Conservation (phyloP, 2,113 vertebrate genomes). For the Origma solitaria region DNA sequence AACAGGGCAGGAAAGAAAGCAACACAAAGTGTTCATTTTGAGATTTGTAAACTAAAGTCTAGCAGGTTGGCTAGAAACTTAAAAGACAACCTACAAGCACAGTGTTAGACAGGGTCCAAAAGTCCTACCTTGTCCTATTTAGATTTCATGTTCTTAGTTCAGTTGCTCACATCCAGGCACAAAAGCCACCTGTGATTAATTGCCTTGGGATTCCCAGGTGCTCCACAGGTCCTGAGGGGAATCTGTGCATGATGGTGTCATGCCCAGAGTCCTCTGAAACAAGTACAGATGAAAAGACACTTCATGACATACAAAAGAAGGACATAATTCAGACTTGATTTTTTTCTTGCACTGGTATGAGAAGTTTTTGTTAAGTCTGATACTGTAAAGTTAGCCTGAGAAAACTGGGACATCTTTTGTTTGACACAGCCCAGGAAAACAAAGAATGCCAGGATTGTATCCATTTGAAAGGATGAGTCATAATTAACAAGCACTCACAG, state of each 20-base stretch:
- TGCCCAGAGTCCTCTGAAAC: neutral
- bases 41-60: neutral
- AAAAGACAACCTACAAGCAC: fast-evolving
- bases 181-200: neutral
- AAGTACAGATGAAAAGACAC: neutral
- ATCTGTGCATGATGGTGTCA: fast-evolving
- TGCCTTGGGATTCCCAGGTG: neutral
- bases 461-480: constrained; percentile 1
- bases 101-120: fast-evolving
- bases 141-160: neutral
- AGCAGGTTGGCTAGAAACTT: neutral
- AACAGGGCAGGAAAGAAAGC: neutral
- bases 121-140: neutral
- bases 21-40: neutral
- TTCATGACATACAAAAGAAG: neutral
- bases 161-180: neutral
- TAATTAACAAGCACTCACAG: neutral
- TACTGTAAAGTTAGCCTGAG: neutral
- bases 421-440: neutral
- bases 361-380: neutral
- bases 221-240: neutral
- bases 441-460: neutral
- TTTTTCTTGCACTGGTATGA: neutral
- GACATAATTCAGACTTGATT: fast-evolving
- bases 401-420: neutral